Evolutionary conservation across 2,113 vertebrate genomes (phyloP).

Genomic region (Rhynchomys soricoides): DNA sequence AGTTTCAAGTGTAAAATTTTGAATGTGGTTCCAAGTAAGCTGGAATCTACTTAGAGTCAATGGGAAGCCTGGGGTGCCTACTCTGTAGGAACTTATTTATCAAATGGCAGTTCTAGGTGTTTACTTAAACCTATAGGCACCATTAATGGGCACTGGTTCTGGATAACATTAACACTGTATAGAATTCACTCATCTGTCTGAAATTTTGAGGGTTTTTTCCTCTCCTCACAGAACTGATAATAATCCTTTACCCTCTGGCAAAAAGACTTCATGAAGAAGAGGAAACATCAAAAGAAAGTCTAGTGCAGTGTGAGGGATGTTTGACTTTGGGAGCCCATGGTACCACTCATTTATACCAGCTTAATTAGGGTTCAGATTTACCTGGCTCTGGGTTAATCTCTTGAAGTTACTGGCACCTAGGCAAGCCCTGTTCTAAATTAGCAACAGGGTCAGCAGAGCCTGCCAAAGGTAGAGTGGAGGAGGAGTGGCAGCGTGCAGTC

Average conservation of each 20-base stretch:
- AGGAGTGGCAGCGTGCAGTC: background rate
- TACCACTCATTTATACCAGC: conserved; percentile 42
- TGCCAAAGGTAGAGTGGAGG: background rate
- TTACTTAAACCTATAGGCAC: conserved; percentile 29
- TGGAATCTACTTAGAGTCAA: conserved; percentile 43
- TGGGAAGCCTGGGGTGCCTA: background rate
- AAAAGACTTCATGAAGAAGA: conserved; percentile 38
- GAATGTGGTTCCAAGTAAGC: conserved; percentile 20
- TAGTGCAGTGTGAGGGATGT: conserved; percentile 18
- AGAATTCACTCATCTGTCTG: conserved; percentile 33
- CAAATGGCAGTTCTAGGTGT: conserved; percentile 41
- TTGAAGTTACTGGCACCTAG: background rate
- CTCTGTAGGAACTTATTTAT: conserved; percentile 32
- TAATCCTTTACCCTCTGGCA: conserved; percentile 39
- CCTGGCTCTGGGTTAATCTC: conserved; percentile 54
- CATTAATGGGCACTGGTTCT: conserved; percentile 28
- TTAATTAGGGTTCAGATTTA: conserved; percentile 26
- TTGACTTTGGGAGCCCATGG: conserved; percentile 34
- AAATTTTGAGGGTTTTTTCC: conserved; percentile 27
- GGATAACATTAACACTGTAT: background rate
- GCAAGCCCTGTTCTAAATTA: conserved; percentile 7
- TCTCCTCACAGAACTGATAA: conserved; percentile 5
- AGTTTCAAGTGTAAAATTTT: background rate
- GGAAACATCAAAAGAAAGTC: conserved; percentile 32
- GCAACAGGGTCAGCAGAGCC: conserved; percentile 10